phyloP scores from a whole-genome alignment of 2,797 vertebrate species.

The Selene dorsalis region DNA sequence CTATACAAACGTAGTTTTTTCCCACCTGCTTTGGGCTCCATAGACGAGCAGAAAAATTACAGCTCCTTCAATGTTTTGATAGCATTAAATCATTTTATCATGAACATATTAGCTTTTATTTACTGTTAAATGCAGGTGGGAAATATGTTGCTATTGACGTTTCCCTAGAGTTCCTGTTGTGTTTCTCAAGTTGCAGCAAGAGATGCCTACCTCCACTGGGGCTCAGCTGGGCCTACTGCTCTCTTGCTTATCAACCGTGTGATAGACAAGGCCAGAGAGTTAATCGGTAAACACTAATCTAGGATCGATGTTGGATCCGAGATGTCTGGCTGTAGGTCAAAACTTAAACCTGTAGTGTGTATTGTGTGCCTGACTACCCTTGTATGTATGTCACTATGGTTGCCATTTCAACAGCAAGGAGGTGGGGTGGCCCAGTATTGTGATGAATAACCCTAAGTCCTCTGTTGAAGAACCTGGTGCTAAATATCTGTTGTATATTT shows the following conservation, averaged over 20 bases:
- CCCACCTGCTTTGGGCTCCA: constrained; percentile 49
- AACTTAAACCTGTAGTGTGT: constrained; percentile 55
- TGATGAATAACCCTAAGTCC: constrained; percentile 46
- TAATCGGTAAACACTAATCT: constrained; percentile 67
- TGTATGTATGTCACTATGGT: constrained; percentile 68
- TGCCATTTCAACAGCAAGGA: constrained; percentile 61
- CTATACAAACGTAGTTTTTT: constrained; percentile 24
- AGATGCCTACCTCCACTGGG: constrained; percentile 66
- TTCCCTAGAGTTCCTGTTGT: constrained; percentile 22
- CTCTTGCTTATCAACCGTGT: constrained; percentile 45
- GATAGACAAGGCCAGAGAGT: constrained; percentile 36
- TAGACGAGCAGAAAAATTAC: constrained; percentile 42
- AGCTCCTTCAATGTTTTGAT: constrained; percentile 34
- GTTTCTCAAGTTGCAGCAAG: constrained; percentile 48
- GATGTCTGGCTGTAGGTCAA: constrained; percentile 64
- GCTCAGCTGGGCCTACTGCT: constrained; percentile 54
- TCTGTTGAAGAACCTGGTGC: constrained; percentile 81
- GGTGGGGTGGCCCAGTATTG: constrained; percentile 50
- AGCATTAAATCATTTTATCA: constrained; percentile 56
- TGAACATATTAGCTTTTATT: constrained; percentile 56
- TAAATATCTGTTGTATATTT: constrained; percentile 82
- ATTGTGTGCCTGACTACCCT: constrained; percentile 59
- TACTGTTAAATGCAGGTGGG: constrained; percentile 58
- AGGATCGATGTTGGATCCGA: constrained; percentile 49
- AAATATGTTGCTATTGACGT: constrained; percentile 39